Percentiles rank a stretch among this genome's conserved stretches.
phyloP scores from a whole-genome alignment of 2,888 invertebrate species.

The Colostygia pectinataria region DNA sequence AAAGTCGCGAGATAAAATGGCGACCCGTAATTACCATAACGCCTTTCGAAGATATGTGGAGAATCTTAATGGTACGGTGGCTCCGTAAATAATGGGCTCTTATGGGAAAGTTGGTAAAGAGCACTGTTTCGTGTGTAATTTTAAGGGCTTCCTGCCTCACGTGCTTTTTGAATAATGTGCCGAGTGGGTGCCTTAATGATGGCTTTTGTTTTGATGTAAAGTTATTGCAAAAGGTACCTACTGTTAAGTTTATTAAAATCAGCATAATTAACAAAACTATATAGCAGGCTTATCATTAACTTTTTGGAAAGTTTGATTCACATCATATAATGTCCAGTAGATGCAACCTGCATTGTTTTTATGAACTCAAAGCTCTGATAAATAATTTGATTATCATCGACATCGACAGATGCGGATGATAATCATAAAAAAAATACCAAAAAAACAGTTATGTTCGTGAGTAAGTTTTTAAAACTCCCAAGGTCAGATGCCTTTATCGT shows the following conservation, averaged over 20 bases:
- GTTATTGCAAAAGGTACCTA: conserved; percentile 29
- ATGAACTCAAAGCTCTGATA: no score
- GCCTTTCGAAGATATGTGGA: conserved; percentile 82
- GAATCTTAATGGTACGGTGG: conserved; percentile 82
- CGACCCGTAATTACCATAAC: conserved; percentile 83
- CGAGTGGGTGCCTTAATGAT: conserved; percentile 64
- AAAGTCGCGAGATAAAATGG: conserved; percentile 76
- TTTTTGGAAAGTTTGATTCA: no score
- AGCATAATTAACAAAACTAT: no score
- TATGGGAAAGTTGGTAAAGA: conserved; percentile 82
- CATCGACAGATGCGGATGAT: no score
- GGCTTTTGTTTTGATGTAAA: conserved; percentile 63
- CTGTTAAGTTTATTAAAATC: conserved; percentile 24
- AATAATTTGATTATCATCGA: no score
- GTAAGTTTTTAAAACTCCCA: no score
- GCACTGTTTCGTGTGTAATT: conserved; percentile 82
- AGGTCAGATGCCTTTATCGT: no score
- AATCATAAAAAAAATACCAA: no score
- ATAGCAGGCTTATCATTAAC: no score
- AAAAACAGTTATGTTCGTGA: no score
- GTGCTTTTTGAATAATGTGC: conserved; percentile 80
- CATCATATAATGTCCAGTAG: no score
- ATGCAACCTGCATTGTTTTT: no score
- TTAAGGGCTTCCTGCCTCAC: conserved; percentile 76
- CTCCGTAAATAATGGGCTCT: conserved; percentile 82